Evolutionary conservation across 2,888 invertebrate species (phyloP), one percentile per base, ranked within the genome.

Genomic region (Herminia tarsipennalis): DNA sequence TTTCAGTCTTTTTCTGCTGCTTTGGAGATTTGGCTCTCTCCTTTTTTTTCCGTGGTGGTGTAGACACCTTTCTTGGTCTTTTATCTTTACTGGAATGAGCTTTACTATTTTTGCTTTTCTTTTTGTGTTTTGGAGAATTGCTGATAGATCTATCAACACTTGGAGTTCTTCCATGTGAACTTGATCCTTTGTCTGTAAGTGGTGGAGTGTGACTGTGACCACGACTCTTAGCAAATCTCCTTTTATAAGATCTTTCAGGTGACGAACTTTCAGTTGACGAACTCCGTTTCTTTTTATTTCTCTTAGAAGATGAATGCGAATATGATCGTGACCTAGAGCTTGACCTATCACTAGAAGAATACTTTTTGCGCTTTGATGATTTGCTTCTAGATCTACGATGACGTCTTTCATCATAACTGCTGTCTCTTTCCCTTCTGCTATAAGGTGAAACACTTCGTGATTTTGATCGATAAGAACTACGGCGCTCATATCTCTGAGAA

Each of bases 311-410:
- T 17, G 79, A 73, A 30, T 70, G 70, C 9, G 83, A 78, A 59
- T 80, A 82, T 13, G 86, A 86, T 29, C 73, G 72, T 12, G 86
- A 86, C 14, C 82, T 70, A 12, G 83, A 84, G 35, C 79, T 82
- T 0, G 86, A 83, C 14, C 76, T 69, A 25, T 81, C 86, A 69
- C 89, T 87, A 3, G 88, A 86, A 16, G 83, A 82, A 68, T 88
- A 88, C 42, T 81, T 83, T 14, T 69, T 71, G 20, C 71, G 72
- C 49, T 78, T 83, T 1, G 76, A 67, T 17, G 80, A 74, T 35
- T 67, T 71, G 53, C 84, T 86, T 43, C 77, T 73, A 9, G 88
- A 83, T 32, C 81, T 73, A 29, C 73, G 71, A 22, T 66, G 72
- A 44, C 68, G 73, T 20, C 54, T 54, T 5, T 77, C 73, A 2